Percentiles rank a stretch among this genome's conserved stretches.
phyloP scores from a whole-genome alignment of 2,113 vertebrate genomes.

The Sinosuthora webbiana region DNA sequence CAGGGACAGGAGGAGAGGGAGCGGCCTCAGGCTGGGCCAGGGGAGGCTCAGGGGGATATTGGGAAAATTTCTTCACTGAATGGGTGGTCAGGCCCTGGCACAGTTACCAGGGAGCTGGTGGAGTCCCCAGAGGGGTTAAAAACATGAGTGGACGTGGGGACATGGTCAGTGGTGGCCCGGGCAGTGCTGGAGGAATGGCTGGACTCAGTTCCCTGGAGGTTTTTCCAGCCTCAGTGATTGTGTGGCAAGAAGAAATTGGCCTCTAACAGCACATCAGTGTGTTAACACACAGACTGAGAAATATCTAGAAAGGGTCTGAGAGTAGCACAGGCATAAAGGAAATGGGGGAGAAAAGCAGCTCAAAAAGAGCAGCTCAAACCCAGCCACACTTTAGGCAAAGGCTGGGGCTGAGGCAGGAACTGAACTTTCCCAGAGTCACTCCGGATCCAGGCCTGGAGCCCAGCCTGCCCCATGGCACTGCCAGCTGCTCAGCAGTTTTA shows the following conservation, averaged over 20 bases:
- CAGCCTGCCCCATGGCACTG: background rate
- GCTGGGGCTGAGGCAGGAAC: background rate
- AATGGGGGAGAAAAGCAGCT: background rate
- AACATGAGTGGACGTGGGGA: background rate
- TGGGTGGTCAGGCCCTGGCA: background rate
- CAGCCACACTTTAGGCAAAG: background rate
- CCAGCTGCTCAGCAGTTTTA: background rate
- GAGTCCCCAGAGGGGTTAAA: background rate
- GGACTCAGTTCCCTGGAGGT: background rate
- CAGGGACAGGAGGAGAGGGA: background rate
- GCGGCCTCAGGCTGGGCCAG: background rate
- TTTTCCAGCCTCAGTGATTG: background rate
- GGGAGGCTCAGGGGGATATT: accelerated
- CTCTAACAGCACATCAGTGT: background rate
- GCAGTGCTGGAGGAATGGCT: background rate
- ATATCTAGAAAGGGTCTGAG: background rate
- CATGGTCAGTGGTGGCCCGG: background rate
- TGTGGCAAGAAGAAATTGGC: background rate
- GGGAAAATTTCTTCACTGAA: background rate
- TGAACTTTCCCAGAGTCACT: background rate
- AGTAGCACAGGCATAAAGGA: accelerated
- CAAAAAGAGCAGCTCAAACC: background rate
- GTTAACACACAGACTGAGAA: background rate
- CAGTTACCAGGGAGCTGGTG: background rate
- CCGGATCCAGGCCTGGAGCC: accelerated